Evolutionary conservation across 2,113 vertebrate genomes (phyloP).

Genomic region (Pseudopipra pipra): DNA sequence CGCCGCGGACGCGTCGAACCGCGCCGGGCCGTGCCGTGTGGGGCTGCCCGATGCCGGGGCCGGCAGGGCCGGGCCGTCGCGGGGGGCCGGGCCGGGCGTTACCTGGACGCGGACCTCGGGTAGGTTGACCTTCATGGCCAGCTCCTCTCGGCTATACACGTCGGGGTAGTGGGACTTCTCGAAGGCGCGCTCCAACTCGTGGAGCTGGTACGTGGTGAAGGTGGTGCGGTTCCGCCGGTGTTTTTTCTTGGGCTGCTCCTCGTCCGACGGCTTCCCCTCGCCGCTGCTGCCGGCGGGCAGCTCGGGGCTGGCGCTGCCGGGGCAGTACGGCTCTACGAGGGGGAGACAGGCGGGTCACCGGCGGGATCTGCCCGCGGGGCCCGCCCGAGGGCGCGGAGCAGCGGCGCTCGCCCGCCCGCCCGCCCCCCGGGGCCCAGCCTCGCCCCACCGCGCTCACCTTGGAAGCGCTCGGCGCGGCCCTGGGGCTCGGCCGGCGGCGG

Average conservation of each 20-base stretch:
- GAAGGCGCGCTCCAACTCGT: conserved; percentile 89
- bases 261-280: conserved; percentile 45
- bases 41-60: not conserved
- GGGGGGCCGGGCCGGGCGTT: not conserved
- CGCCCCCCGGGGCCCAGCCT: not conserved
- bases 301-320: conserved; percentile 66
- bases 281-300: conserved; percentile 72
- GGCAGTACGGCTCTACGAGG: conserved; percentile 76
- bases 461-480: conserved; percentile 18
- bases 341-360: not conserved
- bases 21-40: too few species aligned
- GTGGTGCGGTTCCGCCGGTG: conserved; percentile 88
- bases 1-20: not conserved
- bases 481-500: not conserved
- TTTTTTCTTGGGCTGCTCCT: conserved; percentile 87
- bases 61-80: too few species aligned
- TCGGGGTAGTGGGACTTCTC: conserved; percentile 93
- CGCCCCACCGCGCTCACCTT: conserved; percentile 56
- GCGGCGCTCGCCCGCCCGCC: not conserved
- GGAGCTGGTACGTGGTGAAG: conserved; percentile 92
- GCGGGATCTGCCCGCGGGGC: not conserved
- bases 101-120: conserved; percentile 91
- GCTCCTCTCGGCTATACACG: conserved; percentile 89
- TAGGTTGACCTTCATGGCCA: conserved; percentile 90
- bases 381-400: not conserved